A percentile compares a stretch with the other conserved stretches of the same genome.
Evolutionary conservation across 2,797 vertebrate genomes (phyloP).

Genomic region (Lacerta viridis): DNA sequence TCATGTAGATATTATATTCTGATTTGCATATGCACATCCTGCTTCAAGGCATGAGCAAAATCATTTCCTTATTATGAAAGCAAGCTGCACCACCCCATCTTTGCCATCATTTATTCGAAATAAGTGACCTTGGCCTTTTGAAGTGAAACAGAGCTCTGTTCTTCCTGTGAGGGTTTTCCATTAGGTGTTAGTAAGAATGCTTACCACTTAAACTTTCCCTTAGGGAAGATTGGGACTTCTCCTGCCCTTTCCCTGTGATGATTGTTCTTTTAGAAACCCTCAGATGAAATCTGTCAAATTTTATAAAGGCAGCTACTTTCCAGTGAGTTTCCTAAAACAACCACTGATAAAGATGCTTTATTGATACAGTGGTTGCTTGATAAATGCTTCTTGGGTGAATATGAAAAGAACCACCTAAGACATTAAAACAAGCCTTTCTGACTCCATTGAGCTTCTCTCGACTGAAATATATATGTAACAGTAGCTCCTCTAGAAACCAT

Average conservation of each 20-base stretch:
- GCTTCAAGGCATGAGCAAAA: neutral
- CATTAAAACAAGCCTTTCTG: neutral
- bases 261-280: neutral
- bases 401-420: too few relatives aligned
- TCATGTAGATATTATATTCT: neutral
- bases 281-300: neutral
- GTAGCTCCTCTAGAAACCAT: neutral
- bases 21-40: neutral
- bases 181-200: neutral
- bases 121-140: neutral
- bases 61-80: neutral
- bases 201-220: neutral
- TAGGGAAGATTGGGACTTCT: neutral
- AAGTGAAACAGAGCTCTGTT: neutral
- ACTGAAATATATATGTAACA: neutral
- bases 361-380: neutral
- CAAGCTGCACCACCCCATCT: neutral
- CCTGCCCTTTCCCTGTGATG: neutral
- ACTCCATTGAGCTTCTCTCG: neutral
- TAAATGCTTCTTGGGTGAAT: neutral
- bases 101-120: neutral
- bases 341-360: neutral
- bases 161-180: neutral
- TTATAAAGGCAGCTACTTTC: neutral
- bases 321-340: neutral